Conservation (phyloP, 2,888 invertebrate genomes). For the Ceriagrion tenellum region DNA sequence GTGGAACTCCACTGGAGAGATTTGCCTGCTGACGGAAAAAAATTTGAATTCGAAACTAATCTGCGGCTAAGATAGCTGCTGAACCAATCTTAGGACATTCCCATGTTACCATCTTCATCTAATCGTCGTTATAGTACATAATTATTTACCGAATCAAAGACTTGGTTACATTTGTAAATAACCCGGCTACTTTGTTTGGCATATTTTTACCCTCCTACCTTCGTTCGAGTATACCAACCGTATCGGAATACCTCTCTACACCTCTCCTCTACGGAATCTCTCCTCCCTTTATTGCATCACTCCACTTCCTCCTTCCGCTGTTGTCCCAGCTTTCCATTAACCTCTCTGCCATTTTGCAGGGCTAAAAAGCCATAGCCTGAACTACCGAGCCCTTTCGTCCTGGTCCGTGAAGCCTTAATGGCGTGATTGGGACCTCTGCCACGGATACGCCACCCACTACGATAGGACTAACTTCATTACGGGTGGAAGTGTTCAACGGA, state of each 20-base stretch:
- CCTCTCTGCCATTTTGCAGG: not conserved
- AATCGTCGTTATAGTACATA: too few species aligned
- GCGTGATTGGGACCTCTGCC: not conserved
- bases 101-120: too few species aligned
- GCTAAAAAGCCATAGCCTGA: not conserved
- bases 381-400: not conserved
- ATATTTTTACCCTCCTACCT: too few species aligned
- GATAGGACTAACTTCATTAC: not conserved
- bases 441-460: not conserved
- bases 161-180: too few species aligned
- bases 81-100: too few species aligned
- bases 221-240: too few species aligned
- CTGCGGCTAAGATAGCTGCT: too few species aligned
- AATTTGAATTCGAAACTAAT: too few species aligned
- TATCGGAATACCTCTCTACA: not conserved
- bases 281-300: not conserved
- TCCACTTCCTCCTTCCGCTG: not conserved
- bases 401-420: not conserved
- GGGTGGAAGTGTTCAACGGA: not conserved
- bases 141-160: too few species aligned
- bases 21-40: too few species aligned
- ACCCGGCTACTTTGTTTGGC: too few species aligned
- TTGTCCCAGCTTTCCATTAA: not conserved
- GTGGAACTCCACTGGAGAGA: too few species aligned
- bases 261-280: not conserved